A percentile compares a stretch with the other conserved stretches of the same genome.
These are phyloP conservation scores for Sebastolobus alascanus DNA, from an alignment of 2,797 vertebrate species.

Conservation along the genomic window DNA sequence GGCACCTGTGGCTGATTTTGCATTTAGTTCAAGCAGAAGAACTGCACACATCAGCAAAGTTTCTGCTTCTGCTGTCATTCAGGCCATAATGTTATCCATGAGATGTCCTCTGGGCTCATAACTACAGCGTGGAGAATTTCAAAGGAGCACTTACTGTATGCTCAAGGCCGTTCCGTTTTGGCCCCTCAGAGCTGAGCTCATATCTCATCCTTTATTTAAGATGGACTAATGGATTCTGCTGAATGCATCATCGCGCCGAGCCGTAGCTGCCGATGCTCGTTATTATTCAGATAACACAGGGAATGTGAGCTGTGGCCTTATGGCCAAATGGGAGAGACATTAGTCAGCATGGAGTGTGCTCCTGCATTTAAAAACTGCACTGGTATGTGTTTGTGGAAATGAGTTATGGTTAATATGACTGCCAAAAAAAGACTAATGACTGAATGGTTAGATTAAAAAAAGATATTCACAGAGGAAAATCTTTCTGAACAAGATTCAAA, in stretches of 20 bases:
- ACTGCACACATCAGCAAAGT: constrained; percentile 52
- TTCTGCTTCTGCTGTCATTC: constrained; percentile 42
- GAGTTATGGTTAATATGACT: not conserved
- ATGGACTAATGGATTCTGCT: constrained; percentile 64
- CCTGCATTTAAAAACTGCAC: constrained; percentile 17
- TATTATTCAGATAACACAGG: constrained; percentile 43
- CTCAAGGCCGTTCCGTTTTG: constrained; percentile 18
- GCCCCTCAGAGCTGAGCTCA: constrained; percentile 35
- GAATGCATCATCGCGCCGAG: constrained; percentile 39
- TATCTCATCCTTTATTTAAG: constrained; percentile 71
- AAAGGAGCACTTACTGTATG: constrained; percentile 49
- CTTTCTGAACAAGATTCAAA: not conserved
- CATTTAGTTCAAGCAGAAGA: constrained; percentile 30
- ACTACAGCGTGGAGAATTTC: constrained; percentile 35
- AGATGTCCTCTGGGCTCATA: constrained; percentile 43
- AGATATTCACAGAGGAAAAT: constrained; percentile 9
- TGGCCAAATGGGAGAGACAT: constrained; percentile 19
- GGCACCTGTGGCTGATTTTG: constrained; percentile 15
- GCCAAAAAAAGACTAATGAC: constrained; percentile 2
- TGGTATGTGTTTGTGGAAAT: constrained; percentile 1
- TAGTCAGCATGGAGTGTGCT: constrained; percentile 24
- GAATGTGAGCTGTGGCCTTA: constrained; percentile 33
- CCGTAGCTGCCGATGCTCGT: constrained; percentile 35
- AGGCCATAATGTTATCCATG: constrained; percentile 35
- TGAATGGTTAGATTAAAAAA: constrained; percentile 6